phyloP scores from a whole-genome alignment of 2,113 vertebrate species.

The Oncorhynchus nerka region DNA sequence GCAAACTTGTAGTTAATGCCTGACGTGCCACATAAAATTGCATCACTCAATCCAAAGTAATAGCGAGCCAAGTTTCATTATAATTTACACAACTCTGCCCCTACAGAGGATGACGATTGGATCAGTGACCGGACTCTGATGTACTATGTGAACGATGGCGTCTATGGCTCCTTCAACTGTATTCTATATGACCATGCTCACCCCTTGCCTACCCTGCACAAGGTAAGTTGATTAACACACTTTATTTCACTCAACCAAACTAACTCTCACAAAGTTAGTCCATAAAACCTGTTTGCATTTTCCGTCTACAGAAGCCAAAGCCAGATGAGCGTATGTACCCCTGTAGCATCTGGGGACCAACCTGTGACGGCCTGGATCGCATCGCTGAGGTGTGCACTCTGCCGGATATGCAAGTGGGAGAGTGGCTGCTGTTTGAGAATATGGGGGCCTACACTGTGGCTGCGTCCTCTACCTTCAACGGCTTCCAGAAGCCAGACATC shows the following conservation, averaged over 20 bases:
- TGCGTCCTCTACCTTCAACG: constrained; percentile 95
- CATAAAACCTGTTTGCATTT: too few species aligned
- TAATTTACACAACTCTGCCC: too few species aligned
- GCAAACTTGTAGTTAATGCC: background rate
- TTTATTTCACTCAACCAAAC: background rate
- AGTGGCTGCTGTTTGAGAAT: constrained; percentile 96
- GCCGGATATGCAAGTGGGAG: constrained; percentile 91
- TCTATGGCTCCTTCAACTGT: constrained; percentile 98
- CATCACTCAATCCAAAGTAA: too few species aligned
- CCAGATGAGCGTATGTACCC: constrained; percentile 87
- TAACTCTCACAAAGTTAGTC: too few species aligned
- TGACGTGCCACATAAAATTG: too few species aligned
- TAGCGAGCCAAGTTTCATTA: too few species aligned
- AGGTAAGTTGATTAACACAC: constrained; percentile 68
- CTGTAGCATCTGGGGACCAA: constrained; percentile 96
- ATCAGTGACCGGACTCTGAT: constrained; percentile 85
- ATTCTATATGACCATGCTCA: constrained; percentile 95
- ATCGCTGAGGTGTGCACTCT: constrained; percentile 87
- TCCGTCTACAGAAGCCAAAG: constrained; percentile 80
- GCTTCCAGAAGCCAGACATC: constrained; percentile 92
- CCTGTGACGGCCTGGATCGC: constrained; percentile 92
- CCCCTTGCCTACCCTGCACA: constrained; percentile 85
- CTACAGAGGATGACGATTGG: constrained; percentile 86
- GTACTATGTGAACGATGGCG: constrained; percentile 98
- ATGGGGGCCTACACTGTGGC: constrained; percentile 98